These are phyloP conservation scores for Drosophila kikkawai DNA, from an alignment of 1,140 invertebrate genomes.

Conservation along the genomic window DNA sequence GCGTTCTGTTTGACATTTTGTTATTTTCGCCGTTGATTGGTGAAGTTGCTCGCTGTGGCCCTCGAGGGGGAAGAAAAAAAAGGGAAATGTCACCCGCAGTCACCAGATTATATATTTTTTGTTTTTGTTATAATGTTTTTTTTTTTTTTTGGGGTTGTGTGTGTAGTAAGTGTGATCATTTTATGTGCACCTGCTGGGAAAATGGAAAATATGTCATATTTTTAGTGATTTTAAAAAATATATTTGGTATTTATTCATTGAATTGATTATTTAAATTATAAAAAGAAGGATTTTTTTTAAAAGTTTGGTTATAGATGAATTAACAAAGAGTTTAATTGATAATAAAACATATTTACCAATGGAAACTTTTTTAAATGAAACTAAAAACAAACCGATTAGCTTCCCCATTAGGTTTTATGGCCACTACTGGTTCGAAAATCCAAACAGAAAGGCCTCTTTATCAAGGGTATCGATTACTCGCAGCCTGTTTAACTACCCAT, in stretches of 20 bases:
- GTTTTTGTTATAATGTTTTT: no score
- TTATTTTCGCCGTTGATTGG: slow-evolving; percentile 80
- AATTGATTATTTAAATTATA: no score
- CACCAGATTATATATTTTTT: slow-evolving; percentile 20
- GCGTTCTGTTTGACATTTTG: slow-evolving; percentile 82
- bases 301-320: no score
- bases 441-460: background rate
- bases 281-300: no score
- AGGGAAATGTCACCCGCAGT: slow-evolving; percentile 34
- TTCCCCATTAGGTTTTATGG: slow-evolving; percentile 12
- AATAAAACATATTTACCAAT: background rate
- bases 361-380: background rate
- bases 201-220: background rate
- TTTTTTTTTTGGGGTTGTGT: slow-evolving; percentile 1
- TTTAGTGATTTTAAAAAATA: background rate
- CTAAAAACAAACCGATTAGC: background rate
- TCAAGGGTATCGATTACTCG: slow-evolving; percentile 2
- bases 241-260: no score
- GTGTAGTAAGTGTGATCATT: slow-evolving; percentile 15
- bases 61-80: slow-evolving; percentile 1
- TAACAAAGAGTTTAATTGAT: no score
- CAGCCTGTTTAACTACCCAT: slow-evolving; percentile 32
- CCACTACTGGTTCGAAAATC: background rate
- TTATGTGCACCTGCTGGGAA: slow-evolving; percentile 15
- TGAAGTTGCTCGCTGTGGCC: slow-evolving; percentile 44